Percentiles rank a stretch among this genome's conserved stretches.
Evolutionary conservation across 2,888 invertebrate species (phyloP).

Genomic region (Oxystoma pomonae): DNA sequence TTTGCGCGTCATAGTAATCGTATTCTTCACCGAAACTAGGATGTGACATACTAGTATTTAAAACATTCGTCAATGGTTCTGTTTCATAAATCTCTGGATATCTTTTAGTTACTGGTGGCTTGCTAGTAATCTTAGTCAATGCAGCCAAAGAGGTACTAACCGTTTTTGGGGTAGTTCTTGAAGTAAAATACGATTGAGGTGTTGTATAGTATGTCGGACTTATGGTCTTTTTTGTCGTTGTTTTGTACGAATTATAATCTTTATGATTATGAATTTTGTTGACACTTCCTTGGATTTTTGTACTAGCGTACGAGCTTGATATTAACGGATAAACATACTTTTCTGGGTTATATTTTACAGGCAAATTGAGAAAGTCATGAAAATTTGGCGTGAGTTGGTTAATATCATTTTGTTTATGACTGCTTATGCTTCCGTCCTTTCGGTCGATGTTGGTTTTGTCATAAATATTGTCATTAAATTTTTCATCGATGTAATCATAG

Average conservation of each 20-base stretch:
- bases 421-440: constrained; percentile 42
- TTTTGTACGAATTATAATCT: constrained; percentile 37
- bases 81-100: constrained; percentile 31
- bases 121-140: constrained; percentile 33
- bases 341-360: constrained; percentile 63
- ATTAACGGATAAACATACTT: constrained; percentile 67
- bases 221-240: constrained; percentile 40
- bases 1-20: constrained; percentile 33
- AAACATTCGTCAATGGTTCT: constrained; percentile 37
- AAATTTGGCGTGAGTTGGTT: constrained; percentile 60
- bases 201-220: constrained; percentile 43
- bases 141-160: constrained; percentile 33
- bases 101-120: constrained; percentile 30
- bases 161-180: constrained; percentile 23
- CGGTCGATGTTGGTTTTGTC: constrained; percentile 46
- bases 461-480: constrained; percentile 37
- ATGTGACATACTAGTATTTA: constrained; percentile 41
- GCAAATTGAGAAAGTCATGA: constrained; percentile 64
- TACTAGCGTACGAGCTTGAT: constrained; percentile 67
- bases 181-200: constrained; percentile 32
- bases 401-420: constrained; percentile 57
- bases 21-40: constrained; percentile 42
- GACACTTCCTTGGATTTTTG: constrained; percentile 64
- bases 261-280: constrained; percentile 54
- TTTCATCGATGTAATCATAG: constrained; percentile 41